Evolutionary conservation across 30 jellyfish, hydroid and myxozoan genomes (phyloP).

Genomic region (Catostylus mosaicus): DNA sequence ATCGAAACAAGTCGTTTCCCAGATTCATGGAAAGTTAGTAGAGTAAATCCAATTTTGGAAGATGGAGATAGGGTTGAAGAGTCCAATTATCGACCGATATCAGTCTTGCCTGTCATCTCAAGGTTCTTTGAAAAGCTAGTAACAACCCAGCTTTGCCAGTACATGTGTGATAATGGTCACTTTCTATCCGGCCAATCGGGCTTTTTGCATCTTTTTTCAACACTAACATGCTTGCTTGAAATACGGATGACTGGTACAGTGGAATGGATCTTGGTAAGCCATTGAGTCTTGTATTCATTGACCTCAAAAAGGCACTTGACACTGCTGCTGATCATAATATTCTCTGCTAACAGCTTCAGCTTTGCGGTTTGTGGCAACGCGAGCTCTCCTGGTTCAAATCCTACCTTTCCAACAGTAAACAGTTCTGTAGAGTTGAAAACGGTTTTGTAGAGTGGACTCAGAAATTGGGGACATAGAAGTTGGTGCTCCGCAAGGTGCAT

Average conservation of each 20-base stretch:
- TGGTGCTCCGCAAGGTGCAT: conserved; percentile 52
- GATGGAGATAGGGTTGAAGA: conserved; percentile 1
- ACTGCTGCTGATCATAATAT: conserved; percentile 21
- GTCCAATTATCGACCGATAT: neutral
- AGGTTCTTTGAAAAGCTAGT: conserved; percentile 14
- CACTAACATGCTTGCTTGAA: conserved; percentile 14
- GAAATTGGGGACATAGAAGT: conserved; percentile 24
- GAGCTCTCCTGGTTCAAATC: conserved; percentile 42
- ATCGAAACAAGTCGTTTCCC: too few species aligned
- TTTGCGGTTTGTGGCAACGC: conserved; percentile 20
- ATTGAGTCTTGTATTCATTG: conserved; percentile 10
- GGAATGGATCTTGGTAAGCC: conserved; percentile 31
- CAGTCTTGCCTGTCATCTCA: conserved; percentile 2
- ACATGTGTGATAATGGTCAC: conserved; percentile 20
- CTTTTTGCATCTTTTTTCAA: conserved; percentile 22
- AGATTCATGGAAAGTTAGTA: too few species aligned
- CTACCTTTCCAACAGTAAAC: conserved; percentile 34
- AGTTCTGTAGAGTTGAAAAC: conserved; percentile 31
- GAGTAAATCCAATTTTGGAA: neutral
- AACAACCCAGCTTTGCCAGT: conserved; percentile 38
- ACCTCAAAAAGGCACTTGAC: conserved; percentile 16
- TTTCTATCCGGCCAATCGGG: conserved; percentile 36
- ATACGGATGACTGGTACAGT: conserved; percentile 51
- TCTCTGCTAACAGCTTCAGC: neutral
- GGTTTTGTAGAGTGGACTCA: too few species aligned